Percentiles rank a stretch among this genome's conserved stretches.
Conservation (phyloP, 1,140 invertebrate species). For the Pseudachorutes palmiensis region DNA sequence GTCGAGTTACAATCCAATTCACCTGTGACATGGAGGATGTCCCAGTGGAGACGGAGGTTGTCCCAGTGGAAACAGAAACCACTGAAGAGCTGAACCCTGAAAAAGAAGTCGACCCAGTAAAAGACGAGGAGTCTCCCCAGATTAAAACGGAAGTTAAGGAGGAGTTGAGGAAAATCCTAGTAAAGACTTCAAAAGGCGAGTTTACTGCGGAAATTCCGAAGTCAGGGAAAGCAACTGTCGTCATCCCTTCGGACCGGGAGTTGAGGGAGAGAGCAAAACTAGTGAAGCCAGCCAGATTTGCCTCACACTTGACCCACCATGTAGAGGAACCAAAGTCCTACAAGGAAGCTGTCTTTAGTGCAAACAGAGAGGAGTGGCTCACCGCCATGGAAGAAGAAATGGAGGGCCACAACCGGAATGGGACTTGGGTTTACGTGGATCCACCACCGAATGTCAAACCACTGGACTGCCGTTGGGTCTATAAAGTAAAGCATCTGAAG, state of each 20-base stretch:
- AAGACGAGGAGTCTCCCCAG: neutral
- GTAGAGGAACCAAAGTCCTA: conserved; percentile 10
- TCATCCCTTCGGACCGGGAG: neutral
- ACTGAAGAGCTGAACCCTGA: too few relatives aligned
- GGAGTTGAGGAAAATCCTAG: neutral
- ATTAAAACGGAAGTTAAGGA: neutral
- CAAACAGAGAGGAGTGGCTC: conserved; percentile 27
- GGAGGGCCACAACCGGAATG: conserved; percentile 26
- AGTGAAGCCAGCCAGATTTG: neutral
- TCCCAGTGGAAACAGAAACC: neutral
- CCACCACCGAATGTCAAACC: conserved; percentile 40
- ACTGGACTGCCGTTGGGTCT: conserved; percentile 43
- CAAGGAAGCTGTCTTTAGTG: conserved; percentile 25
- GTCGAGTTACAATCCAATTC: neutral
- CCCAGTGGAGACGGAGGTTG: neutral
- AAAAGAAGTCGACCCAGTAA: neutral
- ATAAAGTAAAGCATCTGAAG: conserved; percentile 39
- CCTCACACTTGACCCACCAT: neutral
- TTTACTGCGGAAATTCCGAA: neutral
- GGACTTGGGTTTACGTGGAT: conserved; percentile 40
- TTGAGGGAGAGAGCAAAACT: neutral
- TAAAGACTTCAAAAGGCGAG: neutral
- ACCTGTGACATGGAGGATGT: neutral
- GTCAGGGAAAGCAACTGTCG: neutral
- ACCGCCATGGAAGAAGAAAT: conserved; percentile 35